Base-by-base conservation (phyloP, 2,888 invertebrate genomes). In the Neoitamus cyanurus region DNA sequence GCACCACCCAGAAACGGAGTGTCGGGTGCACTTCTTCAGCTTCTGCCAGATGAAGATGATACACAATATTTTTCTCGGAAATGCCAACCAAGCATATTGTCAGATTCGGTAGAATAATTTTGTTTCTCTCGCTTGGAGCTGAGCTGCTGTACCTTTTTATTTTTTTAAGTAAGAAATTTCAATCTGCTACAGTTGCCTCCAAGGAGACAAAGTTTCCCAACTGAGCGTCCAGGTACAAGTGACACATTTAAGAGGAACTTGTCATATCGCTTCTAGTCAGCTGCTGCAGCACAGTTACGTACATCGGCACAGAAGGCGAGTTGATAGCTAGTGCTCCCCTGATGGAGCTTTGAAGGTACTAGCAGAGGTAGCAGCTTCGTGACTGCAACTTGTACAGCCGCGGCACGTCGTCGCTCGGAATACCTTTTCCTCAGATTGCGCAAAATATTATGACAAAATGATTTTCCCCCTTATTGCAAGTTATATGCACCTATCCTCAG, bases 181-280 rank as follows among this genome's bases (percentile, higher is more conserved):
- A 58, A 25, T 58, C 58, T 58, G 20, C 25, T 58, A 25, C 58
- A 58, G 58, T 58, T 31, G 73, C 20, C 36, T 30, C 31, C 73
- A 73, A 73, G 73, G 36, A 73, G 73, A 73, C 25, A 73, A 36
- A 73, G 73, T 73, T 73, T 73, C 73, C 36, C 34, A 73, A 73
- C 36, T 34, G 9, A 9, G 73, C 72, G 34, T 15, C 31, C 72
- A 72, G 34, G 34, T 72, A 72, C 31, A 72, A 34, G 72, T 72
- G 72, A 72, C 72, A 73, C 73, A 73, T 73, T 73, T 73, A 36
- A 73, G 36, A 70, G 15, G 37, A 37, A 73, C 73, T 73, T 73
- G 73, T 73, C 73, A 73, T 36, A 73, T 36, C 73, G 36, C 36
- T 36, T 73, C 36, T 28, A 73, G 36, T 73, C 73, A 73, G 73